Evolutionary conservation across 1,140 invertebrate genomes (phyloP).

Genomic region (Vanessa atalanta): DNA sequence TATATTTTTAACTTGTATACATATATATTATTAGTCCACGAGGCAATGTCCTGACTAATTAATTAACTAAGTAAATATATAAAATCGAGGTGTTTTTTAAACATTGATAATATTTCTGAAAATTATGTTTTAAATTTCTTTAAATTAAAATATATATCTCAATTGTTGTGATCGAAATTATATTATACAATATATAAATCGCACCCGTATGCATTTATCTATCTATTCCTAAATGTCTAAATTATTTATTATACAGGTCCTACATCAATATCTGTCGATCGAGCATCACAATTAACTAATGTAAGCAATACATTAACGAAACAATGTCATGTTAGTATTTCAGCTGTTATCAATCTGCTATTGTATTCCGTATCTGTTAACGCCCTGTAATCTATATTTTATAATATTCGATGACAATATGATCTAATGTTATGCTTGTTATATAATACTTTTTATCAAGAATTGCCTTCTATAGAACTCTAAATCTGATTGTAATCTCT

Average conservation of each 20-base stretch:
- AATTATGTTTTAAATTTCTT: background rate
- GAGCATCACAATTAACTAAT: slow-evolving; percentile 31
- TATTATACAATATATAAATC: too few species aligned
- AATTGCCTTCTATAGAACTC: background rate
- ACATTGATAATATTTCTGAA: background rate
- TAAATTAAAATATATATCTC: background rate
- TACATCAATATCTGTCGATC: slow-evolving; percentile 27
- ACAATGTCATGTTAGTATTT: slow-evolving; percentile 35
- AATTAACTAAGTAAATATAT: too few species aligned
- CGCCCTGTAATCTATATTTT: slow-evolving; percentile 29
- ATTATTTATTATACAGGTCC: background rate
- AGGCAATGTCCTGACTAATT: too few species aligned
- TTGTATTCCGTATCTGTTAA: slow-evolving; percentile 34
- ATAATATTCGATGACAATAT: slow-evolving; percentile 24
- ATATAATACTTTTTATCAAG: background rate
- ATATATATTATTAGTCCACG: too few species aligned
- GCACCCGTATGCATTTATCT: too few species aligned
- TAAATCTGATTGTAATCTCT: too few species aligned
- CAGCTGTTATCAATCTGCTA: slow-evolving; percentile 26
- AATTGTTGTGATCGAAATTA: too few species aligned
- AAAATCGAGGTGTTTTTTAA: too few species aligned
- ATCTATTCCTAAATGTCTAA: background rate
- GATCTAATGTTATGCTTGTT: slow-evolving; percentile 12
- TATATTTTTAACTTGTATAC: too few species aligned
- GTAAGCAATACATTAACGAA: slow-evolving; percentile 33